These are phyloP conservation scores for Tetanocera ferruginea DNA, from an alignment of 2,888 invertebrate genomes.

Conservation along the genomic window DNA sequence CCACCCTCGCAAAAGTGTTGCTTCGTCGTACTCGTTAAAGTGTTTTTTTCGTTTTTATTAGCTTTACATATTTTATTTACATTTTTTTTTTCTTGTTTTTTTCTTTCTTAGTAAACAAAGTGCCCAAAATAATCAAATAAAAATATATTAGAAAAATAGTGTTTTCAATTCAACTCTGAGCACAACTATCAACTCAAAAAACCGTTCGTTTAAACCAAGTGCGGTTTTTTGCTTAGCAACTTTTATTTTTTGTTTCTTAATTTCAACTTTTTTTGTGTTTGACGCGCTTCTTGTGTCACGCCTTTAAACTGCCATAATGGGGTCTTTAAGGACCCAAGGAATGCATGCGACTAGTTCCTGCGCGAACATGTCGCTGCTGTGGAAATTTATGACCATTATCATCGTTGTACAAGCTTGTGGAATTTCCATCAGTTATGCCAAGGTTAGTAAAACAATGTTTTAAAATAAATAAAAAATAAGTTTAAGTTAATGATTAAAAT, in stretches of 20 bases:
- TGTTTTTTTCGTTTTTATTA: background rate
- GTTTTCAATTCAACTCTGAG: background rate
- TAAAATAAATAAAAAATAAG: no score
- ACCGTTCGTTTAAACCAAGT: background rate
- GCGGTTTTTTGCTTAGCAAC: background rate
- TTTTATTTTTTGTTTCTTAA: background rate
- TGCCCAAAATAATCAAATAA: background rate
- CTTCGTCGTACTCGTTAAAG: background rate
- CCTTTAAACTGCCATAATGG: slow-evolving; percentile 7
- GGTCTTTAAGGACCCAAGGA: slow-evolving; percentile 11
- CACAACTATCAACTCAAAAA: background rate
- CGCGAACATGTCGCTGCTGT: slow-evolving; percentile 49
- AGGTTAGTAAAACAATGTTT: slow-evolving; percentile 51
- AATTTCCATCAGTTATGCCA: slow-evolving; percentile 52
- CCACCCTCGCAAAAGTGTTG: background rate
- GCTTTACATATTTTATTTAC: background rate
- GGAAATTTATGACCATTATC: slow-evolving; percentile 54
- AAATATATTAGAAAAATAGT: background rate
- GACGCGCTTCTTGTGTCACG: background rate
- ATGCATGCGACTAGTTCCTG: slow-evolving; percentile 31
- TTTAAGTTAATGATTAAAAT: no score
- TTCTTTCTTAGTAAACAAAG: slow-evolving; percentile 1
- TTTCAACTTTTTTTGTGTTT: background rate
- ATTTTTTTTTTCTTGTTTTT: slow-evolving; percentile 3
- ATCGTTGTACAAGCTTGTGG: slow-evolving; percentile 55